These are phyloP conservation scores for Oscheius sp. DNA, from an alignment of 2,888 invertebrate species.

Conservation along the genomic window DNA sequence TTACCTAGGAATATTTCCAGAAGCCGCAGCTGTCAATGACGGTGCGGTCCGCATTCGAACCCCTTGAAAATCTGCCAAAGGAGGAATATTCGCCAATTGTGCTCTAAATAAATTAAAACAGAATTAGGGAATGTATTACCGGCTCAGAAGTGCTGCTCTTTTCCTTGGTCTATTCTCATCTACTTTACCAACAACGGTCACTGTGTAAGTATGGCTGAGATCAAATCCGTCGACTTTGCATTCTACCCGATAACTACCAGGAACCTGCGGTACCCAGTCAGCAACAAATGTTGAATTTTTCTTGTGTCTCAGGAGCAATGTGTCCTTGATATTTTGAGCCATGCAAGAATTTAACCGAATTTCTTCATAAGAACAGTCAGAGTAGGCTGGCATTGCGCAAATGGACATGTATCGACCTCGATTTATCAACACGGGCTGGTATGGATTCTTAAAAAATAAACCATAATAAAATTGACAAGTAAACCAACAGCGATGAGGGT, in stretches of 20 bases:
- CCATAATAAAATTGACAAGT: background rate
- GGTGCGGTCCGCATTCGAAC: conserved; percentile 82
- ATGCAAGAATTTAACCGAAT: conserved; percentile 74
- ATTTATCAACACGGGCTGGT: conserved; percentile 67
- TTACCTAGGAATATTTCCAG: conserved; percentile 47
- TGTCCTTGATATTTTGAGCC: conserved; percentile 61
- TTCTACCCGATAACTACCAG: conserved; percentile 89
- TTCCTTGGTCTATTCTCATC: conserved; percentile 15
- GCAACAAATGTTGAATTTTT: conserved; percentile 82
- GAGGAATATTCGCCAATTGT: conserved; percentile 48
- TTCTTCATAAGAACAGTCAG: conserved; percentile 91
- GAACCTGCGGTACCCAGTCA: conserved; percentile 89
- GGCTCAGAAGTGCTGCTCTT: conserved; percentile 29
- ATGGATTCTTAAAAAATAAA: conserved; percentile 53
- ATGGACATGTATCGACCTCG: conserved; percentile 84
- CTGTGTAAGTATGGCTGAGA: conserved; percentile 71
- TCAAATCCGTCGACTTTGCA: conserved; percentile 79
- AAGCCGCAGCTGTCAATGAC: conserved; percentile 55
- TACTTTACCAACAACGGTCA: conserved; percentile 50
- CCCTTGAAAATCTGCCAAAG: conserved; percentile 49
- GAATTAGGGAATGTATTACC: background rate
- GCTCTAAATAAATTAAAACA: conserved; percentile 37
- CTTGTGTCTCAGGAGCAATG: conserved; percentile 79
- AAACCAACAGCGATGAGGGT: background rate
- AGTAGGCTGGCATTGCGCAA: conserved; percentile 87